phyloP scores from a whole-genome alignment of 2,113 vertebrate genomes.

The Ahaetulla prasina region DNA sequence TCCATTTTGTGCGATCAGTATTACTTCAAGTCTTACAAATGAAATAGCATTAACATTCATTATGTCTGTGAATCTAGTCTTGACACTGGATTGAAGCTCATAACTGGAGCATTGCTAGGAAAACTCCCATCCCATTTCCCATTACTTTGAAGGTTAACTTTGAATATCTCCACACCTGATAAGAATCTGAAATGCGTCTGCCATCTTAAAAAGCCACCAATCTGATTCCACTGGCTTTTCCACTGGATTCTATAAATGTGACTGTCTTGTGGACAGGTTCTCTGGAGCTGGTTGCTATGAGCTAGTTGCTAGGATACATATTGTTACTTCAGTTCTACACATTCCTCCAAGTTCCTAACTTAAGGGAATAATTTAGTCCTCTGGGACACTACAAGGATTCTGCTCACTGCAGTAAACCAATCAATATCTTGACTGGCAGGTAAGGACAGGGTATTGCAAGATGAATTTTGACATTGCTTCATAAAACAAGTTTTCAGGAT shows the following conservation, averaged over 20 bases:
- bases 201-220: background rate
- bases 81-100: background rate
- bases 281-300: constrained; percentile 49
- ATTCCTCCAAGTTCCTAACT: constrained; percentile 22
- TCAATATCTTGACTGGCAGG: background rate
- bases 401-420: background rate
- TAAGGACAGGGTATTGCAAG: background rate
- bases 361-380: background rate
- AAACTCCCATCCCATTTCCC: background rate
- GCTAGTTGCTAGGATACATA: constrained; percentile 45
- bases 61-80: background rate
- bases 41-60: background rate
- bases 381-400: background rate
- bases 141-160: background rate
- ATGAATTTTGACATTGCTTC: background rate
- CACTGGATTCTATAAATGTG: background rate
- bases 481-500: background rate
- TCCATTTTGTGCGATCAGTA: background rate
- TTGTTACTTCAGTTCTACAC: constrained; percentile 30
- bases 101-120: background rate
- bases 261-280: background rate
- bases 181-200: background rate
- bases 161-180: background rate
- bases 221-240: background rate
- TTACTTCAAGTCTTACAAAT: background rate